Conservation (phyloP, 1,140 invertebrate species). For the Elysia chlorotica region DNA sequence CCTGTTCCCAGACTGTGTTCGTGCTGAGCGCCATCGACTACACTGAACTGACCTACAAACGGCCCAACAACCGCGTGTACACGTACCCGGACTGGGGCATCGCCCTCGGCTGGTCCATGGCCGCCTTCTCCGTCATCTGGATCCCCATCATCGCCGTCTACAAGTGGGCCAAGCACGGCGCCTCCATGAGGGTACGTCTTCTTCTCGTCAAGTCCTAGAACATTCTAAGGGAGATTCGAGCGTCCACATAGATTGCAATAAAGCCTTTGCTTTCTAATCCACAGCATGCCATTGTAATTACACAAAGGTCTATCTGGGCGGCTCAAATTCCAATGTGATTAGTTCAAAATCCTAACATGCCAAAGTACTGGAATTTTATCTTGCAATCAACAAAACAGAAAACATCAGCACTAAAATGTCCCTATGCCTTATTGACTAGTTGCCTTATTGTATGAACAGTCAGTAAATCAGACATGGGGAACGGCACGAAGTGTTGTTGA, state of each 20-base stretch:
- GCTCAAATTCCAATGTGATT: background rate
- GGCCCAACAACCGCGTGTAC: constrained; percentile 54
- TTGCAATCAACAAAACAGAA: too few relatives aligned
- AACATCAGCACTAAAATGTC: too few relatives aligned
- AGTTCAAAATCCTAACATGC: background rate
- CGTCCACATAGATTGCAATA: background rate
- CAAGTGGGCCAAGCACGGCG: constrained; percentile 49
- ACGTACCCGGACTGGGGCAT: constrained; percentile 53
- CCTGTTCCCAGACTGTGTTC: constrained; percentile 69
- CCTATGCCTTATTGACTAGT: background rate
- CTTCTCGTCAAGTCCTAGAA: background rate
- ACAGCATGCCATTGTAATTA: background rate
- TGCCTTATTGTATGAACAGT: background rate
- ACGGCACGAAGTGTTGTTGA: background rate
- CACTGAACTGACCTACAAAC: constrained; percentile 63
- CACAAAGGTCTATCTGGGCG: too few relatives aligned
- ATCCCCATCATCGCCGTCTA: constrained; percentile 65
- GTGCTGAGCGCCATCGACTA: constrained; percentile 68
- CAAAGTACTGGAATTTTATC: too few relatives aligned
- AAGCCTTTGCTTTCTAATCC: background rate
- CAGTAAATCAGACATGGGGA: background rate
- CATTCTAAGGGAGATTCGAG: background rate
- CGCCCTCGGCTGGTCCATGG: constrained; percentile 51
- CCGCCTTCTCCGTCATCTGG: constrained; percentile 46
- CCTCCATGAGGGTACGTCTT: constrained; percentile 27